Percentiles rank a stretch among this genome's conserved stretches.
Evolutionary conservation across 1,140 invertebrate species (phyloP).

Genomic region (Diachasma alloeum): DNA sequence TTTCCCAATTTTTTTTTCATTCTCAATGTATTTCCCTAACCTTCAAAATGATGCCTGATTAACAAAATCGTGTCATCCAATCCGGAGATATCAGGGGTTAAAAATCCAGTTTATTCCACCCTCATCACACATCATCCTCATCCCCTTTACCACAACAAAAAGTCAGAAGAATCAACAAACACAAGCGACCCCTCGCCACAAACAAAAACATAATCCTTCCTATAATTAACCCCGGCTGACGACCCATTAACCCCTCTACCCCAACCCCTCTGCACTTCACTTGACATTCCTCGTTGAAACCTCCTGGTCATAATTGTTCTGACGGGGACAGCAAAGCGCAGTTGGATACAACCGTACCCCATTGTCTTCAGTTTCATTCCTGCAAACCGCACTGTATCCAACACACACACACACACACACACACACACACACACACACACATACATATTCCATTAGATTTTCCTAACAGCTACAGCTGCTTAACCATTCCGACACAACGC

Average conservation of each 20-base stretch:
- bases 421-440: background rate
- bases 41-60: too few species aligned
- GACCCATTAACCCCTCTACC: background rate
- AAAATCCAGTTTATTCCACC: too few species aligned
- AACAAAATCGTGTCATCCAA: too few species aligned
- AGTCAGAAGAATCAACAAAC: too few species aligned
- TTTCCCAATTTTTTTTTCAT: too few species aligned
- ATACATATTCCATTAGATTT: background rate
- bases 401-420: background rate
- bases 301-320: background rate
- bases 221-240: background rate
- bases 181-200: too few species aligned
- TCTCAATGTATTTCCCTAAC: too few species aligned
- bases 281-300: background rate
- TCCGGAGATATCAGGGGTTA: too few species aligned
- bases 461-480: background rate
- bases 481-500: background rate
- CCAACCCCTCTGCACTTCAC: background rate
- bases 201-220: too few species aligned
- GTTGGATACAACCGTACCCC: background rate
- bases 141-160: too few species aligned
- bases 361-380: slow-evolving; percentile 10
- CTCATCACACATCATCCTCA: too few species aligned
- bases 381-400: background rate
- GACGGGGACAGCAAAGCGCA: background rate